These are phyloP conservation scores for Forbesichthys agassizii DNA, from an alignment of 2,113 vertebrate genomes.

Conservation along the genomic window DNA sequence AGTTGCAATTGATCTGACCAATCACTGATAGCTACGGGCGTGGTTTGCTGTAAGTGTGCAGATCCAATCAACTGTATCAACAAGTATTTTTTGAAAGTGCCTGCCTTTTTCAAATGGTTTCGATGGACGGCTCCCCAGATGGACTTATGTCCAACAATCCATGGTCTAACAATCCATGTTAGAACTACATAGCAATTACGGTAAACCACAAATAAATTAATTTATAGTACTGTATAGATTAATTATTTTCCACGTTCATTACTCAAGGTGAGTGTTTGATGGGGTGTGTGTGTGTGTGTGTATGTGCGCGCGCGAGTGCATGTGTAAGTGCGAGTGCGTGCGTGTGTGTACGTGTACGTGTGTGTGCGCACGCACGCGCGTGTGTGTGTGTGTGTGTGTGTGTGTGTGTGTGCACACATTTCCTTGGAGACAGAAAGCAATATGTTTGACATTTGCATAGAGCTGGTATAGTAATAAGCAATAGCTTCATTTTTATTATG, in stretches of 20 bases:
- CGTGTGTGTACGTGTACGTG: constrained; percentile 10
- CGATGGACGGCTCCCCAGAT: too few species aligned
- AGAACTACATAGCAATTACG: constrained; percentile 29
- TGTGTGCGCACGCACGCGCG: background rate
- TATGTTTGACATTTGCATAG: constrained; percentile 68
- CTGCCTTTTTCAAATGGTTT: too few species aligned
- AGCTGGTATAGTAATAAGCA: constrained; percentile 50
- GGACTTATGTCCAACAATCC: too few species aligned
- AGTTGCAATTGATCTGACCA: too few species aligned
- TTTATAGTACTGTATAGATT: constrained; percentile 41
- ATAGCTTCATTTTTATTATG: constrained; percentile 52
- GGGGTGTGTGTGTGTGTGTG: constrained; percentile 12
- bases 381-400: constrained; percentile 8
- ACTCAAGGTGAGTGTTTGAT: constrained; percentile 26
- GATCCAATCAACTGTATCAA: too few species aligned
- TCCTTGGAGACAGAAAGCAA: constrained; percentile 64
- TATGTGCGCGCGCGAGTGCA: constrained; percentile 12
- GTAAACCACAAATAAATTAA: constrained; percentile 57
- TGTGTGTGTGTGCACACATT: constrained; percentile 25
- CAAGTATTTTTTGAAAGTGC: too few species aligned
- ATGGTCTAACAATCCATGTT: background rate
- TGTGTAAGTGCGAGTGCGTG: constrained; percentile 1
- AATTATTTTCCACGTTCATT: constrained; percentile 42
- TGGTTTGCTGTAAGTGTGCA: too few species aligned
- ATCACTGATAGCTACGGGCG: too few species aligned